These are phyloP conservation scores for Oncorhynchus nerka DNA, from an alignment of 2,113 vertebrate species.

Conservation along the genomic window DNA sequence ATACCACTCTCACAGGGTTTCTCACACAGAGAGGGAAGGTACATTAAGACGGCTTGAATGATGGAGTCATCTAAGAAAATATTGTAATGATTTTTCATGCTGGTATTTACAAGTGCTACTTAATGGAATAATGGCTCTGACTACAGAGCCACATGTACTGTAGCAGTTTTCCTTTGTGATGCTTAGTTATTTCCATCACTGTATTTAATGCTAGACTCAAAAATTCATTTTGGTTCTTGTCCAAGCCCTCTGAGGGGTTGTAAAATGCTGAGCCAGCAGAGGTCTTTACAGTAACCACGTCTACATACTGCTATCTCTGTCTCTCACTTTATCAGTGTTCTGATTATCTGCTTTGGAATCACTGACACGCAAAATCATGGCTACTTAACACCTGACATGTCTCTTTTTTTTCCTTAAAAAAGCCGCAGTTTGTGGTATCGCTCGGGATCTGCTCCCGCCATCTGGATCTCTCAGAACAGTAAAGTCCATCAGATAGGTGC, in stretches of 20 bases:
- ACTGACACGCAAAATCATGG: slow-evolving; percentile 3
- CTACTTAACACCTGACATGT: slow-evolving; percentile 6
- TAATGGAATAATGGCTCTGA: slow-evolving; percentile 21
- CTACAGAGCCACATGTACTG: slow-evolving; percentile 12
- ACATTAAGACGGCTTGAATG: slow-evolving; percentile 34
- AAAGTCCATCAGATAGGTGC: slow-evolving; percentile 50
- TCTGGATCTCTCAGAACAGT: slow-evolving; percentile 42
- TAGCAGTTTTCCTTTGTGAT: slow-evolving; percentile 3
- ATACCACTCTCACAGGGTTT: slow-evolving; percentile 27
- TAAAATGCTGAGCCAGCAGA: slow-evolving; percentile 26
- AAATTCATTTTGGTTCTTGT: not conserved
- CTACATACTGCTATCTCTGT: not conserved
- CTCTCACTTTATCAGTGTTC: not conserved
- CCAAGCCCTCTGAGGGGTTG: not conserved
- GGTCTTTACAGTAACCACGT: not conserved
- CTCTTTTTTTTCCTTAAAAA: slow-evolving; percentile 21
- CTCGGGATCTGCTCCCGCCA: slow-evolving; percentile 30
- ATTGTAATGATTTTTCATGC: slow-evolving; percentile 22
- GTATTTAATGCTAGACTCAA: not conserved
- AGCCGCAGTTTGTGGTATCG: slow-evolving; percentile 28
- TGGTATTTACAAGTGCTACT: slow-evolving; percentile 31
- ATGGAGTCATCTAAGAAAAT: slow-evolving; percentile 30
- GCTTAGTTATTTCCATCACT: not conserved
- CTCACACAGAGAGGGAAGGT: not conserved
- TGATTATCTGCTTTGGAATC: slow-evolving; percentile 15